Conservation (phyloP, 2,797 vertebrate genomes). For the Lagorchestes hirsutus region DNA sequence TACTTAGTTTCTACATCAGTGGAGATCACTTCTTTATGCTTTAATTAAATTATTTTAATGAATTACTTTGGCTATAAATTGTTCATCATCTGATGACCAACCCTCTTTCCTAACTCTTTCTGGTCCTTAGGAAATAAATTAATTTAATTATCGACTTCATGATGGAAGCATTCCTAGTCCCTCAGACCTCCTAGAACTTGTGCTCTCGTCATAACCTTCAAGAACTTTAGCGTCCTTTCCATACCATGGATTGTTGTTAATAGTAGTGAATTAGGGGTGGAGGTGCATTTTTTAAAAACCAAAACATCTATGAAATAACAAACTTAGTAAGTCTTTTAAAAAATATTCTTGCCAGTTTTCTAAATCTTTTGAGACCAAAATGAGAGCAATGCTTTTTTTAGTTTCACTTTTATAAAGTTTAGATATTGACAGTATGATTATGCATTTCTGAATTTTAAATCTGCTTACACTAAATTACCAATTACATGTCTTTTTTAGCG, state of each 20-base stretch:
- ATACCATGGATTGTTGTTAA: neutral
- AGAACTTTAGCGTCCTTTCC: neutral
- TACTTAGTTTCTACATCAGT: neutral
- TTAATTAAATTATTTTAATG: neutral
- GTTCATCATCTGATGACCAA: neutral
- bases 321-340: constrained; percentile 30
- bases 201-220: neutral
- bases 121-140: neutral
- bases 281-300: neutral
- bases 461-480: constrained; percentile 39
- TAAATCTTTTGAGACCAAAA: neutral
- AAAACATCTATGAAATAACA: neutral
- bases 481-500: constrained; percentile 3
- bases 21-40: neutral
- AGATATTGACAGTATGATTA: neutral
- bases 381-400: constrained; percentile 47
- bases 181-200: neutral
- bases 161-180: neutral
- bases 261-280: neutral
- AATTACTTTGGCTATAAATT: neutral
- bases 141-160: neutral
- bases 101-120: neutral
- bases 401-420: neutral
- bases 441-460: constrained; percentile 49
- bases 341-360: neutral